phyloP scores from a whole-genome alignment of 2,888 invertebrate species.

The Temnothorax rugatulus region DNA sequence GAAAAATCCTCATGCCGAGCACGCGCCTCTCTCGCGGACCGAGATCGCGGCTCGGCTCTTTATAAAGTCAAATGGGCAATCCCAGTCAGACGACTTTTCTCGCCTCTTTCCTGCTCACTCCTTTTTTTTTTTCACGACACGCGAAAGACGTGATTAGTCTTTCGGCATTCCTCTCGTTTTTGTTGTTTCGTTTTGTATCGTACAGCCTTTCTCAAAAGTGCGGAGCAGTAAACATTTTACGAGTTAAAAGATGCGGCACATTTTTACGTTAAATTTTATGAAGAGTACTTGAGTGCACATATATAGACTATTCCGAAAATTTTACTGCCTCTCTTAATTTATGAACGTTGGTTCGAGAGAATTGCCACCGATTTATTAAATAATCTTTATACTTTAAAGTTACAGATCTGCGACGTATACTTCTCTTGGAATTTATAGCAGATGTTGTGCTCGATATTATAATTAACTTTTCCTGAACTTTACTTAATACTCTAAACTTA shows the following conservation, averaged over 20 bases:
- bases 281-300: not conserved
- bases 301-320: no score
- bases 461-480: not conserved
- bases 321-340: not conserved
- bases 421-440: not conserved
- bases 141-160: conserved; percentile 38
- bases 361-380: not conserved
- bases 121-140: conserved; percentile 24
- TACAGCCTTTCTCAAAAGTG: not conserved
- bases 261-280: not conserved
- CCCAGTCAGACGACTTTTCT: conserved; percentile 43
- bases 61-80: conserved; percentile 57
- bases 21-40: conserved; percentile 50
- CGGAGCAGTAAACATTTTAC: not conserved
- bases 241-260: not conserved
- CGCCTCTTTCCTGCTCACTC: conserved; percentile 20
- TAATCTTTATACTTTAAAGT: not conserved
- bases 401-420: not conserved
- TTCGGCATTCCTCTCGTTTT: conserved; percentile 1
- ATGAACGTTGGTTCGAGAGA: not conserved
- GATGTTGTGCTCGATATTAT: not conserved
- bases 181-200: not conserved
- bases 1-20: conserved; percentile 58
- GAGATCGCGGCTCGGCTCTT: conserved; percentile 21
- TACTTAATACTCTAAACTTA: not conserved